phyloP scores from a whole-genome alignment of 1,140 invertebrate species.

The Paraescarpia echinospica region DNA sequence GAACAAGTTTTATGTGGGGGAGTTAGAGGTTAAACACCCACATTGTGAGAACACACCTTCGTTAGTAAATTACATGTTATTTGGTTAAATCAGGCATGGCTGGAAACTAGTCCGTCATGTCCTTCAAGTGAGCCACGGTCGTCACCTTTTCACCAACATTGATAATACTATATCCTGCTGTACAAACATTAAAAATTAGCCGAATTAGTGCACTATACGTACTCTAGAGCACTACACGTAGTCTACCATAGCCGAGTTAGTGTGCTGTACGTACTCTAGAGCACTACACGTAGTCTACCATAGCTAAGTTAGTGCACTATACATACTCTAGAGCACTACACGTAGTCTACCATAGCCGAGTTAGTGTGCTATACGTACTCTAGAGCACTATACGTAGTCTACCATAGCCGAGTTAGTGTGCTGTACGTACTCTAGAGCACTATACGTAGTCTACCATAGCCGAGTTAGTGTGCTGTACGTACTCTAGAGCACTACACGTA shows the following conservation, averaged over 20 bases:
- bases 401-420: no score
- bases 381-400: background rate
- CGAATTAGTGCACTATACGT: background rate
- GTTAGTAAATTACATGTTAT: background rate
- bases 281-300: background rate
- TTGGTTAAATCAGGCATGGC: background rate
- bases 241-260: no score
- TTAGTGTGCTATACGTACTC: background rate
- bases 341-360: no score
- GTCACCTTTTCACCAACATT: background rate
- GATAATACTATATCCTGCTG: background rate
- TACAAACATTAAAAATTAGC: background rate
- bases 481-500: background rate
- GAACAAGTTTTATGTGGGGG: background rate
- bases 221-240: no score
- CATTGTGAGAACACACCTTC: background rate
- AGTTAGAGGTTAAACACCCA: background rate
- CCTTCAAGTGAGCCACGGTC: background rate
- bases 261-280: background rate
- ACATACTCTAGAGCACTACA: no score
- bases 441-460: no score
- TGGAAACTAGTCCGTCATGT: background rate
- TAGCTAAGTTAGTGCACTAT: no score
- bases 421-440: no score
- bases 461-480: background rate